Base-by-base conservation (phyloP, 2,113 vertebrate genomes). In the Bambusicola thoracicus region DNA sequence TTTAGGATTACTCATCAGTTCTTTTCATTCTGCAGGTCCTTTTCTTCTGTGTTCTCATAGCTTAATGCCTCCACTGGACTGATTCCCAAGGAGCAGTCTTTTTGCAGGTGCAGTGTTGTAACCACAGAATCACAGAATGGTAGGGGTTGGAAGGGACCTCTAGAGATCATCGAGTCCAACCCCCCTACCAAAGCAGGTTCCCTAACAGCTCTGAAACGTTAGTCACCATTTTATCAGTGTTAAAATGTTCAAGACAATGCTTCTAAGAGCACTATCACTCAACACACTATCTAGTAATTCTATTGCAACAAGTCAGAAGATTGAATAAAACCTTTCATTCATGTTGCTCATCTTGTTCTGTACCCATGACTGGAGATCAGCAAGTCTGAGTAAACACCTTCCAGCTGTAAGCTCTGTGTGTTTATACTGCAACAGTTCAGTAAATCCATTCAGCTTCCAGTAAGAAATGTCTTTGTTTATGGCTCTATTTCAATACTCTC, bases 251-350 rank as follows among this genome's bases (percentile, higher is more conserved):
- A 66, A 92, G 59, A 69, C 48, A 90, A 80, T 53, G 21, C 51
- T 81, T 91, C 70, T 53, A 82, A 56, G 51, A 90, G 63, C 90
- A 59, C 79, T 85, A 80, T 94, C 85, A 90, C 56, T 94, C 94
- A 94, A 27, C 19, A 82, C 59, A 40, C 40, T 80, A 69, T 87
- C 89, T 92, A 95, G 85, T 90, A 91, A 91, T 82, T 91, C 65
- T 73, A 34, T 72, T 93, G 77, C 74, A 96, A 43, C 16, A 91
- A 93, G 59, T 75, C 73, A 86, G 44, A 75, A 72, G 59, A 91
- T 81, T 80, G 92, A 95, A 92, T 72, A 81, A 80, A 74, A 58
- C 32, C 49, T 95, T 75, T 79, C 55, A 72, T 90, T 89, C 77
- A 78, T 12, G 62, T 85, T 81, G 63, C 72, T 84, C 74, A 92